These are phyloP conservation scores for Metaphire vulgaris DNA, from an alignment of 1,140 invertebrate species.

Conservation along the genomic window DNA sequence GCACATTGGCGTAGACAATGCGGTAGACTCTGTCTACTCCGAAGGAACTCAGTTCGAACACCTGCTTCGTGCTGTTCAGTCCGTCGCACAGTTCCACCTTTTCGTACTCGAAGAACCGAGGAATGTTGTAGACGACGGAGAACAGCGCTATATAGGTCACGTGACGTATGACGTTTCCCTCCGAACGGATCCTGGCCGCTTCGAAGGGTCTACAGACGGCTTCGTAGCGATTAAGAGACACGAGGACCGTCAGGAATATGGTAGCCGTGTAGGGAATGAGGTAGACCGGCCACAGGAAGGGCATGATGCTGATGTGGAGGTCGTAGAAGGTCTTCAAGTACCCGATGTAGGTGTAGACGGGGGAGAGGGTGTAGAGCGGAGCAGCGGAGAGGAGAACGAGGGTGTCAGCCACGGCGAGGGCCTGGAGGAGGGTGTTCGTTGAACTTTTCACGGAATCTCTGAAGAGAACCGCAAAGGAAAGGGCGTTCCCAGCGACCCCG, in stretches of 20 bases:
- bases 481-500: conserved; percentile 20
- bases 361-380: conserved; percentile 22
- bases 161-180: not conserved
- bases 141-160: conserved; percentile 19
- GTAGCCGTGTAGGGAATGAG: conserved; percentile 30
- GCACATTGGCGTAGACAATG: conserved; percentile 24
- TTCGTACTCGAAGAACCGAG: conserved; percentile 29
- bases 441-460: conserved; percentile 4
- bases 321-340: conserved; percentile 6
- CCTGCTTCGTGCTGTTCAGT: conserved; percentile 13
- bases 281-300: conserved; percentile 27
- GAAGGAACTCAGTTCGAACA: conserved; percentile 20
- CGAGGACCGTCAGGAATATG: conserved; percentile 26
- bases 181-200: not conserved
- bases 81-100: conserved; percentile 9
- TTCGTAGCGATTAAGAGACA: conserved; percentile 29
- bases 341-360: not conserved
- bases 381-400: conserved; percentile 24
- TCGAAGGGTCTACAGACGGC: conserved; percentile 26
- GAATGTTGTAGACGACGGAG: conserved; percentile 26
- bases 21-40: conserved; percentile 24
- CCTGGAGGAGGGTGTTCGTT: conserved; percentile 23
- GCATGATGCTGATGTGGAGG: conserved; percentile 10
- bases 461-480: conserved; percentile 19
- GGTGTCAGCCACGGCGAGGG: conserved; percentile 28